Conservation (phyloP, 2,888 invertebrate species). For the Drosophila borealis region DNA sequence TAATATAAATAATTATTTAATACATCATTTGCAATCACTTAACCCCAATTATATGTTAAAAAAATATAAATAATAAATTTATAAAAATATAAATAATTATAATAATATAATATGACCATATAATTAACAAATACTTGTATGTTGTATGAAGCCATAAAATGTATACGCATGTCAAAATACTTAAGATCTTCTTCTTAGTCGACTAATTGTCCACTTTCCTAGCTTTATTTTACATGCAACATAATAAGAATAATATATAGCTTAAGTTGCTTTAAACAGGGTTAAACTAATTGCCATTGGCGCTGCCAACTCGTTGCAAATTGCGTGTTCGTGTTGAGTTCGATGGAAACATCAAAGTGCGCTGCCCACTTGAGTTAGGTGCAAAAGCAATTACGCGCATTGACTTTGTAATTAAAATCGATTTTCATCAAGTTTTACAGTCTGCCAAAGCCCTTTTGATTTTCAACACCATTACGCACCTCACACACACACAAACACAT, state of each 20-base stretch:
- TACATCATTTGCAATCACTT: too few species aligned
- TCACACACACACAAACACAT: conserved; percentile 8
- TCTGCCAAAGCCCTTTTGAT: conserved; percentile 57
- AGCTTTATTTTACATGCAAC: too few species aligned
- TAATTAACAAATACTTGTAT: too few species aligned
- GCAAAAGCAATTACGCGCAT: conserved; percentile 78
- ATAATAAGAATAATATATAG: too few species aligned
- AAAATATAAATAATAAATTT: too few species aligned
- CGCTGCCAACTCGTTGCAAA: conserved; percentile 42
- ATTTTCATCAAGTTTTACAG: conserved; percentile 71
- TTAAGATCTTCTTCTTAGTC: background rate
- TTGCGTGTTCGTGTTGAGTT: conserved; percentile 30
- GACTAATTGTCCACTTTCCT: too few species aligned
- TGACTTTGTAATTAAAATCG: conserved; percentile 80
- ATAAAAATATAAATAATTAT: too few species aligned
- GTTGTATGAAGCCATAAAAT: background rate
- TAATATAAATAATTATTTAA: too few species aligned
- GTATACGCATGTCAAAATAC: background rate
- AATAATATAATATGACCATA: too few species aligned
- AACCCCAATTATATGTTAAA: too few species aligned
- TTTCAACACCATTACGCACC: conserved; percentile 33
- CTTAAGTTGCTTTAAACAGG: conserved; percentile 8
- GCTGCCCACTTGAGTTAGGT: conserved; percentile 71
- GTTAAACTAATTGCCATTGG: conserved; percentile 36
- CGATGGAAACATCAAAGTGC: conserved; percentile 61